Evolutionary conservation across 2,888 invertebrate genomes (phyloP), one percentile per base, ranked within the genome.

Genomic region (Bombylius discolor): DNA sequence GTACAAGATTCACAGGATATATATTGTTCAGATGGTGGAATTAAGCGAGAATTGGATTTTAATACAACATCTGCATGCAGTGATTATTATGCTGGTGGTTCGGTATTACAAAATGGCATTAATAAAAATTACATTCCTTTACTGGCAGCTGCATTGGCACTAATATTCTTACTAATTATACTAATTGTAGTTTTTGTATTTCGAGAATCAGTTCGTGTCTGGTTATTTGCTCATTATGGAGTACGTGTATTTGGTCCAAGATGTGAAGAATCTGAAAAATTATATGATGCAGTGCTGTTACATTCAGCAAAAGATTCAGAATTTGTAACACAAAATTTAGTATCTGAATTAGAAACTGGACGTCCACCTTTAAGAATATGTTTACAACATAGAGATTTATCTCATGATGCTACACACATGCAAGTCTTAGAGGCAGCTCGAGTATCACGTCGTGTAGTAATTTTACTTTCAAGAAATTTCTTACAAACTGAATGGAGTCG

Each of bases 401-500:
- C 82, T 52, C 83, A 87, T 57, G 87, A 93, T 60, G 81, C 81
- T 59, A 73, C 73, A 6, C 74, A 74, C 58, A 72, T 73, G 56
- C 74, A 74, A 59, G 84, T 90, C 62, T 76, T 89, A 54, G 89
- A 90, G 71, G 91, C 92, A 47, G 89, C 93, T 52, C 87, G 93
- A 67, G 87, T 89, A 52, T 90, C 92, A 59, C 82, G 89, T 59
- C 81, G 93, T 62, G 86, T 95, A 62, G 83, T 96, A 63, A 80
- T 95, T 63, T 81, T 96, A 51, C 76, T 96, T 60, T 91, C 94
- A 49, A 81, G 89, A 67, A 89, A 92, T 75, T 96, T 94, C 75
- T 79, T 96, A 68, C 89, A 90, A 73, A 92, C 92, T 44, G 94
- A 95, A 72, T 96, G 95, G 95, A 87, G 89, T 53, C 81, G 90